Evolutionary conservation across 2,888 invertebrate genomes (phyloP).

Genomic region (Clunio marinus): DNA sequence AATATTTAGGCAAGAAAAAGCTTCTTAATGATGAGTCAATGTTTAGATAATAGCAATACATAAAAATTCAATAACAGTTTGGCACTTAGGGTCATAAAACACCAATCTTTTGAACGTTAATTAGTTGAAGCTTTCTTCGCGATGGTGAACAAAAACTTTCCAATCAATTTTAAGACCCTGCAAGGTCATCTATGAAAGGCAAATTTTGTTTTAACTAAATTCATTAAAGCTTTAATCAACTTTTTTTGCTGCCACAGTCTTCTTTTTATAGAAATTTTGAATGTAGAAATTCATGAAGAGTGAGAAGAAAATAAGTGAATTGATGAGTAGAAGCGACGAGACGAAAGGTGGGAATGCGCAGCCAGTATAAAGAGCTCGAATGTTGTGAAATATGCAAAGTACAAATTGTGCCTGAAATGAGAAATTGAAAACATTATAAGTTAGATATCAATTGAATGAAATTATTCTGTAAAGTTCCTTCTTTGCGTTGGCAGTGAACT

Average conservation of each 20-base stretch:
- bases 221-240: constrained; percentile 15
- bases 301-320: constrained; percentile 81
- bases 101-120: too few species aligned
- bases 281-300: constrained; percentile 90
- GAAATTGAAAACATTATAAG: constrained; percentile 12
- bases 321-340: constrained; percentile 68
- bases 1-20: too few species aligned
- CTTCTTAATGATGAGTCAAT: too few species aligned
- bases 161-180: too few species aligned
- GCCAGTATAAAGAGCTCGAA: constrained; percentile 48
- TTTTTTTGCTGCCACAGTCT: neutral
- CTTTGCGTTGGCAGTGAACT: too few species aligned
- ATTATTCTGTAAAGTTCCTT: neutral
- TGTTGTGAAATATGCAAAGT: constrained; percentile 50
- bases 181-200: too few species aligned
- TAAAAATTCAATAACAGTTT: too few species aligned
- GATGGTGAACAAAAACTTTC: too few species aligned
- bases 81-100: too few species aligned
- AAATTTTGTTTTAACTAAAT: too few species aligned
- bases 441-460: neutral
- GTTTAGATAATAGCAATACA: too few species aligned
- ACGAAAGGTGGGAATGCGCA: constrained; percentile 57
- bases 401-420: constrained; percentile 51
- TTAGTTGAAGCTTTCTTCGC: too few species aligned
- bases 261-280: constrained; percentile 63